Percentiles rank a stretch among this genome's conserved stretches.
phyloP scores from a whole-genome alignment of 2,113 vertebrate genomes.

The Symphodus melops region DNA sequence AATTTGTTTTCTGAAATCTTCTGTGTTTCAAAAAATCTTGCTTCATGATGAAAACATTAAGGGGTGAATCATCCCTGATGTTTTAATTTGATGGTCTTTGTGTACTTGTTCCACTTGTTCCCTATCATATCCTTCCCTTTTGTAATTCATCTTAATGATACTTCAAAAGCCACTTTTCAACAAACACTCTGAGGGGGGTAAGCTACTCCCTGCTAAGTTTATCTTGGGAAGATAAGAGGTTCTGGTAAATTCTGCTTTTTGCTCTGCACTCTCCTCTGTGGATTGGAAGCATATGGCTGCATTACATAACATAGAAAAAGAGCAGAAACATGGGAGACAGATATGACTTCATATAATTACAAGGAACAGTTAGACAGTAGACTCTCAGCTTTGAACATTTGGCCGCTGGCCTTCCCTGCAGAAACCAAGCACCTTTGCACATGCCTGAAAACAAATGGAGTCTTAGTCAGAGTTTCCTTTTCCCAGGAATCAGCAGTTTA shows the following conservation, averaged over 20 bases:
- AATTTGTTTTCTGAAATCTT: background rate
- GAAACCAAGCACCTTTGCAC: constrained; percentile 41
- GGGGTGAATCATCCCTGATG: background rate
- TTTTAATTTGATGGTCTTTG: constrained; percentile 17
- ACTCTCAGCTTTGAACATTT: constrained; percentile 20
- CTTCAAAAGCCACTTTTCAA: constrained; percentile 40
- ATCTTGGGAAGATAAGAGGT: constrained; percentile 57
- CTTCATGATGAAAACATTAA: constrained; percentile 22
- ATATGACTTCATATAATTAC: constrained; percentile 50
- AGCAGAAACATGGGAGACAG: constrained; percentile 25
- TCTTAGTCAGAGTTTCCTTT: constrained; percentile 62
- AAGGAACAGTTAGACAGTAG: constrained; percentile 28
- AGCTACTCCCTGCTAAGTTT: constrained; percentile 48
- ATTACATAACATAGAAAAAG: constrained; percentile 61
- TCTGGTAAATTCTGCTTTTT: constrained; percentile 52
- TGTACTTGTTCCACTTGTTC: constrained; percentile 23
- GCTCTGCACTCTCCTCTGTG: constrained; percentile 11
- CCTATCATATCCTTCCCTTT: constrained; percentile 10
- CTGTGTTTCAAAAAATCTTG: background rate
- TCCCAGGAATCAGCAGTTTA: constrained; percentile 46
- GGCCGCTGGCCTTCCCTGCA: constrained; percentile 21
- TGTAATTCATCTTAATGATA: constrained; percentile 28
- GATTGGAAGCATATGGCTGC: constrained; percentile 70
- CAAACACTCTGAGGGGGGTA: constrained; percentile 47
- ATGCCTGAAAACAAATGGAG: constrained; percentile 59